phyloP scores from a whole-genome alignment of 1,140 invertebrate species.

The Drosophila parabipectinata region DNA sequence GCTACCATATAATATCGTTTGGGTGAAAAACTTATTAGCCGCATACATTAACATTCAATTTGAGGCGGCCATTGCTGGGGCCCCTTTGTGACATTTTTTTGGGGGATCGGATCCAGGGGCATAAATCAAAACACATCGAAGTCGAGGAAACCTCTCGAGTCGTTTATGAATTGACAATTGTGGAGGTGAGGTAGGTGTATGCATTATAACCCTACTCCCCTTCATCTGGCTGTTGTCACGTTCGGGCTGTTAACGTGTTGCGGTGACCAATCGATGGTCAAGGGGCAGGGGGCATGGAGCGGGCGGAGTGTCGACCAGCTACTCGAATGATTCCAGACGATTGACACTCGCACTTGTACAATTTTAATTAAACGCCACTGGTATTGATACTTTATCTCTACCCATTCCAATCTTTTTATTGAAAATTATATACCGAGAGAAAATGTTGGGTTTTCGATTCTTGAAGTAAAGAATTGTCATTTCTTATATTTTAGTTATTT shows the following conservation, averaged over 20 bases:
- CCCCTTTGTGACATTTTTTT: conserved; percentile 57
- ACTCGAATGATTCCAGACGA: conserved; percentile 46
- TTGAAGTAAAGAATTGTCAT: not conserved
- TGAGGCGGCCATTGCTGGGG: conserved; percentile 73
- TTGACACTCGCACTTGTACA: conserved; percentile 77
- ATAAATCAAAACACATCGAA: conserved; percentile 79
- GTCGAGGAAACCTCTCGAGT: conserved; percentile 49
- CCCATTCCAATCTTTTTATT: conserved; percentile 10
- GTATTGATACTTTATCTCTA: conserved; percentile 64
- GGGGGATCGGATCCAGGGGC: conserved; percentile 68
- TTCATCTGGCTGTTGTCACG: conserved; percentile 59
- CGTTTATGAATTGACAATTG: conserved; percentile 80
- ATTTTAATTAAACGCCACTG: conserved; percentile 83
- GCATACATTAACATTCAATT: conserved; percentile 84
- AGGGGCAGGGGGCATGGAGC: not conserved
- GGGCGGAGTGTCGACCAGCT: not conserved
- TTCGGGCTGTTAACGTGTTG: conserved; percentile 80
- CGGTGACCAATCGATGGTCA: conserved; percentile 24
- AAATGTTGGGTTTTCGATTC: conserved; percentile 11
- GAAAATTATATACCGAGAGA: conserved; percentile 27
- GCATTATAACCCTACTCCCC: not conserved
- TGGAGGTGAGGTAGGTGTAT: conserved; percentile 16
- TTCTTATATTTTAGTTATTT: conserved; percentile 5
- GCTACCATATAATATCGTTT: conserved; percentile 78
- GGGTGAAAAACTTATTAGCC: conserved; percentile 76